phyloP scores from a whole-genome alignment of 1,140 invertebrate genomes.

The Pristionchus pacificus region DNA sequence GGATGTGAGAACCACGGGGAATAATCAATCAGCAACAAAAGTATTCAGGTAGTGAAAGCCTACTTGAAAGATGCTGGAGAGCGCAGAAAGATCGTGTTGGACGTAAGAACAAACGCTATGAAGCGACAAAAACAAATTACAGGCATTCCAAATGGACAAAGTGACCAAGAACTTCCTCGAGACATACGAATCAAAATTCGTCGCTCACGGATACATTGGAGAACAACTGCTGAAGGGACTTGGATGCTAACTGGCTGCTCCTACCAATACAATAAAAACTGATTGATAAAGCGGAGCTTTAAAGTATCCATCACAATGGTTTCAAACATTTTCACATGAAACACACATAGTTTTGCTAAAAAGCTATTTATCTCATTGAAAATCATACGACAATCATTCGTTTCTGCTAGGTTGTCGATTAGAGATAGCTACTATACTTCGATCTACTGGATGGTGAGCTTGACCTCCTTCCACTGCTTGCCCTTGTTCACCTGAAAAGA shows the following conservation, averaged over 20 bases:
- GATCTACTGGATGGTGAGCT: constrained; percentile 18
- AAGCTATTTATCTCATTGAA: too few species aligned
- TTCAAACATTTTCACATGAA: too few species aligned
- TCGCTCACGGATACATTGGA: constrained; percentile 38
- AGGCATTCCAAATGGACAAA: constrained; percentile 35
- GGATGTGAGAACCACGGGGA: background rate
- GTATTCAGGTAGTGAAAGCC: constrained; percentile 2
- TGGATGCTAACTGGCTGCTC: background rate
- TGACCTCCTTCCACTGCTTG: constrained; percentile 41
- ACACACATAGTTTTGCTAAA: too few species aligned
- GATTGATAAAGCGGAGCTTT: too few species aligned
- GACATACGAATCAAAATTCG: constrained; percentile 35
- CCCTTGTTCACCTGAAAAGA: constrained; percentile 34
- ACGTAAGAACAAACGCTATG: background rate
- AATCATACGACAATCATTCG: too few species aligned
- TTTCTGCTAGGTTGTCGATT: too few species aligned
- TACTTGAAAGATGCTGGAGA: constrained; percentile 37
- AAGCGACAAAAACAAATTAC: background rate
- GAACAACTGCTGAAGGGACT: constrained; percentile 29
- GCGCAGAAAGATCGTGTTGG: constrained; percentile 31
- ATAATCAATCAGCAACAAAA: background rate
- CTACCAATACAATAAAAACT: background rate
- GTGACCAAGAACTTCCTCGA: constrained; percentile 37
- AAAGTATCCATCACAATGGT: background rate
- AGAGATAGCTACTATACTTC: too few species aligned